Evolutionary conservation across 2,113 vertebrate species (phyloP).

Genomic region (Nasalis larvatus): DNA sequence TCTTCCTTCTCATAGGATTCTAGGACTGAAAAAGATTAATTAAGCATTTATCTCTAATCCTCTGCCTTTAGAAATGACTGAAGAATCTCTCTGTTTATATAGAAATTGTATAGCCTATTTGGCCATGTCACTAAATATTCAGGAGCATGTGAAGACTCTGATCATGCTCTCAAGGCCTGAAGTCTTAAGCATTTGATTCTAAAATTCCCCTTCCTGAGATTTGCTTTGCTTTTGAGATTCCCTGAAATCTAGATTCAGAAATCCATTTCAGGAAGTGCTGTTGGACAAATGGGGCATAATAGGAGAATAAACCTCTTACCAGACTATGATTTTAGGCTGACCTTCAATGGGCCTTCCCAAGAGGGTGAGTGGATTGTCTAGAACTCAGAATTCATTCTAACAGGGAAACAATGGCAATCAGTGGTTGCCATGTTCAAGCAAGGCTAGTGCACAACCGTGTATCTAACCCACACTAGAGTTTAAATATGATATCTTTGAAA

Average conservation of each 20-base stretch:
- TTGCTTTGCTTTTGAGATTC: not conserved
- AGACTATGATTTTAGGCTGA: not conserved
- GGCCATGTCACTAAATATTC: not conserved
- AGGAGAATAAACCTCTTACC: not conserved
- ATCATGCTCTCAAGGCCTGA: not conserved
- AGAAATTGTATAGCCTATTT: not conserved
- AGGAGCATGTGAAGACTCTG: not conserved
- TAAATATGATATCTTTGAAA: not conserved
- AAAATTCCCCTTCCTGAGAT: not conserved
- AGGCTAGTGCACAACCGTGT: not conserved
- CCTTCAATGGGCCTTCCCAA: not conserved
- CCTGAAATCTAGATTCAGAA: conserved; percentile 14
- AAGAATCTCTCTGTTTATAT: not conserved
- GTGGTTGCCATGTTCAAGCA: too few species aligned
- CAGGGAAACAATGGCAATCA: rapidly evolving
- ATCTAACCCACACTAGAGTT: not conserved
- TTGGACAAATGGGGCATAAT: not conserved
- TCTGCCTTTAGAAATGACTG: not conserved
- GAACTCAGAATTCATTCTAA: not conserved
- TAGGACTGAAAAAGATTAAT: not conserved
- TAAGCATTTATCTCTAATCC: not conserved
- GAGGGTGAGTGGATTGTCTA: not conserved
- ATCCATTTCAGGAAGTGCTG: not conserved
- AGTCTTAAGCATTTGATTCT: not conserved
- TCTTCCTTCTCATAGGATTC: not conserved